A percentile compares a stretch with the other conserved stretches of the same genome.
Conservation (phyloP, 2,797 vertebrate genomes). For the Malurus leucopterus region DNA sequence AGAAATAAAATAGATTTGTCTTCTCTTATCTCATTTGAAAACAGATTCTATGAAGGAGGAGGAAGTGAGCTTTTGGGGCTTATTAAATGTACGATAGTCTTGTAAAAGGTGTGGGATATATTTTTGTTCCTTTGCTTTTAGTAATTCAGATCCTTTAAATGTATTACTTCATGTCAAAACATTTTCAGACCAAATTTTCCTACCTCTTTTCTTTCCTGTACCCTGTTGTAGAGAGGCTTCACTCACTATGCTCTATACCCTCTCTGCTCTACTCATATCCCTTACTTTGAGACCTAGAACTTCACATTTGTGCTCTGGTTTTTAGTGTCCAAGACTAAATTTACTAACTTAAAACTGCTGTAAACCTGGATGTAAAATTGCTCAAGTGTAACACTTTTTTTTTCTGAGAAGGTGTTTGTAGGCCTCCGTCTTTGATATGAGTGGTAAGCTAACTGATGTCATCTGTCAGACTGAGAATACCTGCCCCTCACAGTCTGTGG, state of each 20-base stretch:
- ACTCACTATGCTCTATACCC: accelerated
- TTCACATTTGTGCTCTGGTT: background rate
- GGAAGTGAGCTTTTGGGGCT: background rate
- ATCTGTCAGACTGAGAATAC: background rate
- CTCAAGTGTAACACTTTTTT: background rate
- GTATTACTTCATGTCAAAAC: background rate
- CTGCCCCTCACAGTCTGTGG: background rate
- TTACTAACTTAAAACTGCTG: background rate
- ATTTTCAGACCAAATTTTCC: background rate
- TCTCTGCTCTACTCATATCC: background rate
- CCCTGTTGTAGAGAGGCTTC: background rate
- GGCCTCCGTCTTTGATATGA: background rate
- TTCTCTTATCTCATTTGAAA: background rate
- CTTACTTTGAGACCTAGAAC: background rate
- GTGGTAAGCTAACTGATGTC: background rate
- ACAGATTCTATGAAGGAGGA: background rate
- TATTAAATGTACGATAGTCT: background rate
- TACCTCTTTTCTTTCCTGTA: background rate
- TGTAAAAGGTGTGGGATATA: background rate
- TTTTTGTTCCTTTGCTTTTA: background rate
- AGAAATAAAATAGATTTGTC: background rate
- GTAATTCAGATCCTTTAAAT: background rate
- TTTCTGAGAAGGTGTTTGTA: background rate
- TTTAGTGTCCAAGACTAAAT: background rate
- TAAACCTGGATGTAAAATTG: background rate